Evolutionary conservation across 2,797 vertebrate genomes (phyloP), one percentile per base, ranked within the genome.

Genomic region (Synaphobranchus kaupii): DNA sequence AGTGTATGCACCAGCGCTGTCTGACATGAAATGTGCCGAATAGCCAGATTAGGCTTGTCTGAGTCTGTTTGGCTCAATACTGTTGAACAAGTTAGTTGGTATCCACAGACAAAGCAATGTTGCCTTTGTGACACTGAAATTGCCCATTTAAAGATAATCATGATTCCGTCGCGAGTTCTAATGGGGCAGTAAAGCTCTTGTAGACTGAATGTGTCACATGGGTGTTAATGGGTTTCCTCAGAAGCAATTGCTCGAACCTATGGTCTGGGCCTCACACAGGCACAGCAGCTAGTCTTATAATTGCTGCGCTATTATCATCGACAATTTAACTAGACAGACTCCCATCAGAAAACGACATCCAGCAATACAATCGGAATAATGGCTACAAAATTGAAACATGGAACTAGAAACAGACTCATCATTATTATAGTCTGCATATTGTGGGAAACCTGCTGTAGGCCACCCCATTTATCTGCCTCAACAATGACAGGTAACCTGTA

Each of bases 11-110:
- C 15, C 17, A 25, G n/a, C 15, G 13, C 73, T 20, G 73, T 58
- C n/a, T 54, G 50, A 83, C 50, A n/a, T 83, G 31, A 83, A 68
- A 80, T 34, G 80, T 44, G 17, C 66, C 58, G 47, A 44, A 60
- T 48, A 66, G 78, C 44, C 25, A 44, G 47, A 66, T 83, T 63
- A 48, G 25, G 31, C 86, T 86, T 86, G 81, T 86, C 76, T 58
- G 80, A 20, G 34, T 78, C n/a, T 54, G 47, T 83, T 83, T 83
- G 50, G n/a, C 48, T 83, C 54, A 25, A 52, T 54, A 8, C 44
- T 54, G n/a, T 31, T 83, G n/a, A 83, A 54, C 47, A 58, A 54
- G 47, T 83, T 58, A n/a, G n/a, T 20, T 34, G 52, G 82, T 48
- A 25, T 34, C 47, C 82, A 31, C 31, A 54, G n/a, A 83, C 52